phyloP scores from a whole-genome alignment of 2,888 invertebrate genomes.

The Andrena fulva region DNA sequence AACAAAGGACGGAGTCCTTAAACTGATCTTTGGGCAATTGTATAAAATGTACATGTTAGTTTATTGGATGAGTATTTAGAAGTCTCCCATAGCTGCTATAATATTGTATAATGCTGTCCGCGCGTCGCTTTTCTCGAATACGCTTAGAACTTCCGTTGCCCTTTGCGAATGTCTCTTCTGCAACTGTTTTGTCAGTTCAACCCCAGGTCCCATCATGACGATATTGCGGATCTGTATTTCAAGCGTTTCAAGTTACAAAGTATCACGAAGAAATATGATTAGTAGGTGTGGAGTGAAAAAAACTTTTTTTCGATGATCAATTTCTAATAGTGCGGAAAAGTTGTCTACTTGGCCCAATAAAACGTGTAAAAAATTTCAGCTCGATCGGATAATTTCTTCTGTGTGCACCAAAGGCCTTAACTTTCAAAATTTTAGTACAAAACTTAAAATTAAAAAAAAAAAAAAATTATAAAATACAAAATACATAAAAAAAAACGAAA shows the following conservation, averaged over 20 bases:
- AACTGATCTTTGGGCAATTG: slow-evolving; percentile 70
- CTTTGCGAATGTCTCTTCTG: slow-evolving; percentile 91
- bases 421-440: too few relatives aligned
- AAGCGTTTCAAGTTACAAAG: slow-evolving; percentile 8
- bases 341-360: too few relatives aligned
- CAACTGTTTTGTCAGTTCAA: slow-evolving; percentile 90
- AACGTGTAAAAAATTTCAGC: too few relatives aligned
- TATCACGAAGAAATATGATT: not conserved
- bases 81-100: slow-evolving; percentile 93
- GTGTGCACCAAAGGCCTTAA: too few relatives aligned
- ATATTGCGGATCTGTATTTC: slow-evolving; percentile 86
- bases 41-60: slow-evolving; percentile 34
- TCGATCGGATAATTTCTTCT: too few relatives aligned
- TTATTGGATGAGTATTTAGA: slow-evolving; percentile 76
- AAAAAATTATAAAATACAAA: too few relatives aligned
- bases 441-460: too few relatives aligned
- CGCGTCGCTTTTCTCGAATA: slow-evolving; percentile 93
- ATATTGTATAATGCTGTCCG: slow-evolving; percentile 94
- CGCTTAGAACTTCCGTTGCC: slow-evolving; percentile 91
- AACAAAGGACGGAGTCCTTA: slow-evolving; percentile 67
- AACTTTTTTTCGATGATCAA: too few relatives aligned
- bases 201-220: slow-evolving; percentile 89
- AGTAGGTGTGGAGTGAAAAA: too few relatives aligned
- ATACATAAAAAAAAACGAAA: too few relatives aligned
- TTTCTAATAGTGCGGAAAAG: too few relatives aligned